phyloP scores from a whole-genome alignment of 2,797 vertebrate genomes.

The Ambastaia sidthimunki region DNA sequence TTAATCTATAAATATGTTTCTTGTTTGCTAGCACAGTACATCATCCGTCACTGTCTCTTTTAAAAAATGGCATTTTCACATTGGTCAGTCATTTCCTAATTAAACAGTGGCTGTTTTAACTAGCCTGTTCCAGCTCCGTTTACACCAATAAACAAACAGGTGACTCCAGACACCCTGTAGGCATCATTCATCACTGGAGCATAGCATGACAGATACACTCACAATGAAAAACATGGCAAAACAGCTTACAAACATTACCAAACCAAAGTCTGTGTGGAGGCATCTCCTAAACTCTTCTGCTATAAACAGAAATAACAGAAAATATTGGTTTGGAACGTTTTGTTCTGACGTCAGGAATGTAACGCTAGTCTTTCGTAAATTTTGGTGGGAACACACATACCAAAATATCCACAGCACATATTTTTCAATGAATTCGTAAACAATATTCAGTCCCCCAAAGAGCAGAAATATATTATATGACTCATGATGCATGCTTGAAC shows the following conservation, averaged over 20 bases:
- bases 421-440: not conserved
- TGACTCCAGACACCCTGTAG: slow-evolving; percentile 43
- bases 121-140: slow-evolving; percentile 40
- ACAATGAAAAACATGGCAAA: slow-evolving; percentile 23
- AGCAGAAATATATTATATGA: not conserved
- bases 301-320: no score
- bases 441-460: not conserved
- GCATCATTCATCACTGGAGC: slow-evolving; percentile 21
- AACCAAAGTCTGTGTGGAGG: not conserved
- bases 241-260: not conserved
- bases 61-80: slow-evolving; percentile 69
- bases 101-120: slow-evolving; percentile 69
- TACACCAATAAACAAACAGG: slow-evolving; percentile 43
- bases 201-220: slow-evolving; percentile 28
- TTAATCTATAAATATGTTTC: not conserved
- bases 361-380: not conserved
- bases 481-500: not conserved
- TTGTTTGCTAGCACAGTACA: slow-evolving; percentile 10
- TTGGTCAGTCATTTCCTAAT: slow-evolving; percentile 68
- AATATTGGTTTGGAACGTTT: not conserved
- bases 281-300: no score
- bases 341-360: not conserved
- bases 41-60: slow-evolving; percentile 62
- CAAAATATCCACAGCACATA: not conserved
- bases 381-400: not conserved